Evolutionary conservation across 92 coral and sea anemone species (phyloP), one percentile per base, ranked within the genome.

Genomic region (Palythoa grandis): DNA sequence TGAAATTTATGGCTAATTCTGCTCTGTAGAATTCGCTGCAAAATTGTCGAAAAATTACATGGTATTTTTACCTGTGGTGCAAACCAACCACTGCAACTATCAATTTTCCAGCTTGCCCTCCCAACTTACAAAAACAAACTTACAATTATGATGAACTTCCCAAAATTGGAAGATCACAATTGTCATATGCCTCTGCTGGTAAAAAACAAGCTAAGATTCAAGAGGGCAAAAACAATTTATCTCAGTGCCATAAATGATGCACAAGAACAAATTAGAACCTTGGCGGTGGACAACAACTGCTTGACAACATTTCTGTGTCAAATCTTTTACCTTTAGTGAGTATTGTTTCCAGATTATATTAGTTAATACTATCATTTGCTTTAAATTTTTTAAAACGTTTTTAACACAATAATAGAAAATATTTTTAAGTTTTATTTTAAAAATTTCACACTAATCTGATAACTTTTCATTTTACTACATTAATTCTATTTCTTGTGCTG

Each of bases 141-240:
- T 75, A 52, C 20, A 52, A 35, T 43, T 47, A 65, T 23, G 58
- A 75, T 5, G 79, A 75, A 43, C 2, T 52, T 15, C 47, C 65
- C 52, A 48, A 53, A 48, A 15, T 43, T 54, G 47, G 37, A 24
- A 52, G 79, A 75, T 63, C 40, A 43, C 7, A 17, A 75, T 54
- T 75, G 25, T 7, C 35, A 52, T 75, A 75, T 75, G 79, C 79
- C 60, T 23, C 38, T 75, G 65, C 79, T 11, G 53, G 60, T 50
- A 74, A 74, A 47, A 15, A 52, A 17, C n/a, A 74, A 74, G 13
- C 47, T 20, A 0, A 74, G 7, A 50, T 48, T 14, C 29, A 11
- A 75, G 20, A 20, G 50, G 17, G 40, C 63, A 75, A 75, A 52
- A 5, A 43, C 54, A 52, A 52, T 75, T 47, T n/a, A 47, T 75